phyloP scores from a whole-genome alignment of 1,140 invertebrate species.

The Stenopsyche tienmushanensis region DNA sequence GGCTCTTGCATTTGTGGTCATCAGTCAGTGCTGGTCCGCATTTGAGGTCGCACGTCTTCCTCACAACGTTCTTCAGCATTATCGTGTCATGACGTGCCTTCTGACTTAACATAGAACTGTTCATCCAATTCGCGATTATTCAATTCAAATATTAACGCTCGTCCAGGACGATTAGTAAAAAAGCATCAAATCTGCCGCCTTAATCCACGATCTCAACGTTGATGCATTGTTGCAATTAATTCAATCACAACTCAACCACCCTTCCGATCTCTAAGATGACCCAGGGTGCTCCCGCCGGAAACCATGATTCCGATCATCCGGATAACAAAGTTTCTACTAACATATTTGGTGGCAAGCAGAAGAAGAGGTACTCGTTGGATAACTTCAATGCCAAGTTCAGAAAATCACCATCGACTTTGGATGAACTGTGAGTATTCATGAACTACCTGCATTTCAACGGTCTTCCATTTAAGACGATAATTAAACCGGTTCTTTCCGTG shows the following conservation, averaged over 20 bases:
- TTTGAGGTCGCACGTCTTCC: constrained; percentile 5
- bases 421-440: constrained; percentile 35
- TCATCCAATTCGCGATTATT: not conserved
- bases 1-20: not conserved
- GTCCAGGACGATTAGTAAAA: not conserved
- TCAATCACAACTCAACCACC: too few species aligned
- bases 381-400: constrained; percentile 30
- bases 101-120: too few species aligned
- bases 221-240: not conserved
- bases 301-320: not conserved
- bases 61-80: not conserved
- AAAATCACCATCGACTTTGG: constrained; percentile 35
- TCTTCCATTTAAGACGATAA: not conserved
- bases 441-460: not conserved
- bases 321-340: constrained; percentile 2
- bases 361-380: constrained; percentile 21
- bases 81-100: not conserved
- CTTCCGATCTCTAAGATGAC: not conserved
- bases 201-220: not conserved
- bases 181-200: not conserved
- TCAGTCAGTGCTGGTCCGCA: constrained; percentile 13
- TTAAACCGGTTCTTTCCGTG: not conserved
- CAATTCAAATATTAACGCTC: not conserved
- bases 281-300: not conserved
- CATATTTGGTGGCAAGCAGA: constrained; percentile 27